These are phyloP conservation scores for Neoniphon sammara DNA, from an alignment of 2,797 vertebrate genomes.

Conservation along the genomic window DNA sequence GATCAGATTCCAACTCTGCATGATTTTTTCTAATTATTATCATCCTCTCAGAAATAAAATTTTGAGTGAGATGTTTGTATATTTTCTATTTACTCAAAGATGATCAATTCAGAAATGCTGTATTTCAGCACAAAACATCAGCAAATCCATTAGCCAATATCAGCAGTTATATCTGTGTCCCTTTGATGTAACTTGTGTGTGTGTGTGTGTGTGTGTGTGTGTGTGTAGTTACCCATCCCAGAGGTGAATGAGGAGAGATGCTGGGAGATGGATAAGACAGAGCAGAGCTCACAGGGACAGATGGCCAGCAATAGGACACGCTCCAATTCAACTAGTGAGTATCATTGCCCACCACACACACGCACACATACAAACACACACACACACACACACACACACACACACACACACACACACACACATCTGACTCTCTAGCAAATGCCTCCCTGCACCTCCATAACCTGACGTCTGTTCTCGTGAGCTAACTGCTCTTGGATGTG, in stretches of 20 bases:
- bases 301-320: constrained; percentile 81
- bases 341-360: not conserved
- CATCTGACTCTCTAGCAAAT: not conserved
- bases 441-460: not conserved
- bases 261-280: constrained; percentile 59
- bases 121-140: too few relatives aligned
- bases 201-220: constrained; percentile 37
- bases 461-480: not conserved
- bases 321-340: constrained; percentile 90
- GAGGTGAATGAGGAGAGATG: constrained; percentile 70
- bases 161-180: too few relatives aligned
- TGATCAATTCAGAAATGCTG: too few relatives aligned
- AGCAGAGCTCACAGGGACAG: constrained; percentile 74
- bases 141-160: too few relatives aligned
- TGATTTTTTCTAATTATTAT: too few relatives aligned
- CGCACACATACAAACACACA: constrained; percentile 8
- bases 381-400: constrained; percentile 13
- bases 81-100: too few relatives aligned
- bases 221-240: constrained; percentile 74
- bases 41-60: too few relatives aligned
- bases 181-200: not conserved
- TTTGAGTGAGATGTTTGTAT: too few relatives aligned
- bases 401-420: constrained; percentile 10
- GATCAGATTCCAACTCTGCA: too few relatives aligned
- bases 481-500: not conserved